These are phyloP conservation scores for Zalophus californianus DNA, from an alignment of 2,797 vertebrate species.

Conservation along the genomic window DNA sequence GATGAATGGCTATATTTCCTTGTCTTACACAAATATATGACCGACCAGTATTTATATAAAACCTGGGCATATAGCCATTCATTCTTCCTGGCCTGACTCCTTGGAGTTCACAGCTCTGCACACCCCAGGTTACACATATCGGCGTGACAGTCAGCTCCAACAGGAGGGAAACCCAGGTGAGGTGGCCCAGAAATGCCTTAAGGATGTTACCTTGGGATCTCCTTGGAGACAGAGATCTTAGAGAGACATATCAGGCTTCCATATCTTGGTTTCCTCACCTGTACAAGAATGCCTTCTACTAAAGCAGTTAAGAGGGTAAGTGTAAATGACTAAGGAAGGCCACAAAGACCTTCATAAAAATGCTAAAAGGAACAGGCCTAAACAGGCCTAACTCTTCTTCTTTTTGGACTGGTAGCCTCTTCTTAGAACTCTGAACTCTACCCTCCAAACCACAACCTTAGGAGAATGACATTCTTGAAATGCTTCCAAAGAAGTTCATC, in stretches of 20 bases:
- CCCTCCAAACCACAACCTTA: conserved; percentile 50
- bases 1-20: background rate
- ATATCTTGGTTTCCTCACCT: background rate
- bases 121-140: background rate
- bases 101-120: background rate
- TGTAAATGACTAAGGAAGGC: background rate
- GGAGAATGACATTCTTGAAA: conserved; percentile 77
- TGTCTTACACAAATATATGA: conserved; percentile 39
- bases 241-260: background rate
- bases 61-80: background rate
- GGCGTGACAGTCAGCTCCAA: conserved; percentile 11
- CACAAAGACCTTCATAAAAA: background rate
- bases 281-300: background rate
- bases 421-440: conserved; percentile 45
- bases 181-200: fast-evolving
- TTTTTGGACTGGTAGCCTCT: conserved; percentile 50
- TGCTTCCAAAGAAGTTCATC: conserved; percentile 58
- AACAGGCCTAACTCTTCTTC: conserved; percentile 16
- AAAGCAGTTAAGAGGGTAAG: background rate
- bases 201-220: background rate
- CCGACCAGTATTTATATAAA: background rate
- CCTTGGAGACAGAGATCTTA: background rate
- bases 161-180: background rate
- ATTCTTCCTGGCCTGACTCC: background rate
- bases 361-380: conserved; percentile 55